These are phyloP conservation scores for Pinna nobilis DNA, from an alignment of 1,140 invertebrate species.

Conservation along the genomic window DNA sequence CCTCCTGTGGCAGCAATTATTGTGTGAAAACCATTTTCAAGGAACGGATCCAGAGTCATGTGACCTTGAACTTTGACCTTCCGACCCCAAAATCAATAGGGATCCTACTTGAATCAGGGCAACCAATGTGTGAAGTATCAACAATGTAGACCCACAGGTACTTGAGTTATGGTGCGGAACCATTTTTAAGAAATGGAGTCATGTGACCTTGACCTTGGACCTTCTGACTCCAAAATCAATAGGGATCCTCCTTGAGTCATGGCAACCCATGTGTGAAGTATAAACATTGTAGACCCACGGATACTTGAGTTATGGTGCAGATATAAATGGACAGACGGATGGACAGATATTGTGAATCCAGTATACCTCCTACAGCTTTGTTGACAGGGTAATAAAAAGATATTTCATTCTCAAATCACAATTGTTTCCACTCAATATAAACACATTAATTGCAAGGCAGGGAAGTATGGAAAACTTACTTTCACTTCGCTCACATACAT, in stretches of 20 bases:
- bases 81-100: no score
- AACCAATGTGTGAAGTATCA: no score
- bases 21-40: no score
- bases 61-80: no score
- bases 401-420: not conserved
- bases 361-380: not conserved
- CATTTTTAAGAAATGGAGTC: not conserved
- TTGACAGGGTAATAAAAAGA: not conserved
- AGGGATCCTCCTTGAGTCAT: no score
- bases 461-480: slow-evolving; percentile 22
- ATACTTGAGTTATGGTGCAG: not conserved
- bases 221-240: no score
- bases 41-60: not conserved
- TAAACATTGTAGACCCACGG: not conserved
- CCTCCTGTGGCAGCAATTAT: no score
- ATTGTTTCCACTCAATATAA: not conserved
- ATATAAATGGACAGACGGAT: not conserved
- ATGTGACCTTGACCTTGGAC: no score
- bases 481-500: slow-evolving; percentile 42
- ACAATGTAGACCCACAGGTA: no score
- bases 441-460: not conserved
- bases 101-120: no score
- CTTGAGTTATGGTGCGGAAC: no score
- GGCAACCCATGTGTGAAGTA: not conserved
- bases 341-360: not conserved